Conservation (phyloP, 2,797 vertebrate species). For the Mastacembelus armatus region DNA sequence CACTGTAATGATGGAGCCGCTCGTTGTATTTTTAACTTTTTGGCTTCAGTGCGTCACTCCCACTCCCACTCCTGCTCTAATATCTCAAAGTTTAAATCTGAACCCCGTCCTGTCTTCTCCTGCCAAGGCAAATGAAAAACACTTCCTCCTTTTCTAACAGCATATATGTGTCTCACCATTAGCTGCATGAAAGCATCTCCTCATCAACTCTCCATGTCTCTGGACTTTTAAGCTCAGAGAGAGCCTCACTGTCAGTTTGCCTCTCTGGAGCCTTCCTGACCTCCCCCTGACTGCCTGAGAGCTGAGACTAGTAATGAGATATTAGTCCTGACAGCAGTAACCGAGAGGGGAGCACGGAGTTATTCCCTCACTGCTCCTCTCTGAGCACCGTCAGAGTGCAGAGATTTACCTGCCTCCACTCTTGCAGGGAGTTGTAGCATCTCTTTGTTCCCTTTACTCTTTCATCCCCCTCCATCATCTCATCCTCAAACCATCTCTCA, state of each 20-base stretch:
- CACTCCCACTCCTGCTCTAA: conserved; percentile 21
- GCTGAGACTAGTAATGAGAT: conserved; percentile 70
- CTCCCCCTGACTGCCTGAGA: conserved; percentile 68
- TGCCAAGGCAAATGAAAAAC: conserved; percentile 23
- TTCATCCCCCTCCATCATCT: background rate
- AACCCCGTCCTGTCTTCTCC: background rate
- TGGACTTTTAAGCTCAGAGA: conserved; percentile 53
- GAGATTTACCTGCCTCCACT: conserved; percentile 14
- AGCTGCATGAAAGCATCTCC: conserved; percentile 19
- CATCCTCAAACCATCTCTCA: background rate
- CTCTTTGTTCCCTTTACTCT: conserved; percentile 3
- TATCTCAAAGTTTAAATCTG: conserved; percentile 11
- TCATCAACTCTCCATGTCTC: conserved; percentile 39
- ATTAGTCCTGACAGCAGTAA: conserved; percentile 58
- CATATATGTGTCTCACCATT: no score
- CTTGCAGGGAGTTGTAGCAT: conserved; percentile 5
- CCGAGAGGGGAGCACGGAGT: conserved; percentile 35
- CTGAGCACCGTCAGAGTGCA: no score
- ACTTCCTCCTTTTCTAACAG: background rate
- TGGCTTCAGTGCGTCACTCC: background rate
- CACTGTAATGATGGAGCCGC: background rate
- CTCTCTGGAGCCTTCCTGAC: conserved; percentile 66
- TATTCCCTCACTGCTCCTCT: conserved; percentile 43
- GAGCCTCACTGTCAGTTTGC: conserved; percentile 33
- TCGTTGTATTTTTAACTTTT: background rate